phyloP scores from a whole-genome alignment of 2,113 vertebrate genomes.

The Limanda limanda region DNA sequence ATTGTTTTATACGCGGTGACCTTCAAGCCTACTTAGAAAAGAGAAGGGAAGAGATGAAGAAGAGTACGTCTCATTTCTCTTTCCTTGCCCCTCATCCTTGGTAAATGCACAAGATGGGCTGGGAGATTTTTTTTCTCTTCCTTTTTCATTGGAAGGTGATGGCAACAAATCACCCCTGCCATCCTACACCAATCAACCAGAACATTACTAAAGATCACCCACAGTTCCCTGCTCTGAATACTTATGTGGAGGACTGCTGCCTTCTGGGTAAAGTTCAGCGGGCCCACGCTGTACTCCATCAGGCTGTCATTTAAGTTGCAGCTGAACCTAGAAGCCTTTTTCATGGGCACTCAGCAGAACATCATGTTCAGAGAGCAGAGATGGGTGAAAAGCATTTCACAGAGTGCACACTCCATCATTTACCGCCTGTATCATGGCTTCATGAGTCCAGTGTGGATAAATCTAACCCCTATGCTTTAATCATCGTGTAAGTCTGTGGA shows the following conservation, averaged over 20 bases:
- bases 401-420: slow-evolving; percentile 17
- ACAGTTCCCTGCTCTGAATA: slow-evolving; percentile 47
- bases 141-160: slow-evolving; percentile 29
- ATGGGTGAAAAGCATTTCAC: slow-evolving; percentile 31
- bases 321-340: slow-evolving; percentile 15
- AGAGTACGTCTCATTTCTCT: slow-evolving; percentile 52
- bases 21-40: slow-evolving; percentile 83
- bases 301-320: slow-evolving; percentile 27
- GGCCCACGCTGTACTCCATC: slow-evolving; percentile 9
- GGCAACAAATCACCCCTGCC: slow-evolving; percentile 52
- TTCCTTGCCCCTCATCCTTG: slow-evolving; percentile 27
- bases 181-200: slow-evolving; percentile 51
- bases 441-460: neutral
- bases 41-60: slow-evolving; percentile 64
- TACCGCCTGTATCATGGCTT: neutral
- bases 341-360: slow-evolving; percentile 21
- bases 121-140: slow-evolving; percentile 17
- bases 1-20: slow-evolving; percentile 80
- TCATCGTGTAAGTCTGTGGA: neutral
- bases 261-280: slow-evolving; percentile 37
- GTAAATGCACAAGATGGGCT: slow-evolving; percentile 44
- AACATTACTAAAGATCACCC: slow-evolving; percentile 66
- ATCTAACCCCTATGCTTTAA: neutral
- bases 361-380: slow-evolving; percentile 23
- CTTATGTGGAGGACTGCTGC: slow-evolving; percentile 22